phyloP scores from a whole-genome alignment of 2,113 vertebrate genomes.

The Dasypus novemcinctus region DNA sequence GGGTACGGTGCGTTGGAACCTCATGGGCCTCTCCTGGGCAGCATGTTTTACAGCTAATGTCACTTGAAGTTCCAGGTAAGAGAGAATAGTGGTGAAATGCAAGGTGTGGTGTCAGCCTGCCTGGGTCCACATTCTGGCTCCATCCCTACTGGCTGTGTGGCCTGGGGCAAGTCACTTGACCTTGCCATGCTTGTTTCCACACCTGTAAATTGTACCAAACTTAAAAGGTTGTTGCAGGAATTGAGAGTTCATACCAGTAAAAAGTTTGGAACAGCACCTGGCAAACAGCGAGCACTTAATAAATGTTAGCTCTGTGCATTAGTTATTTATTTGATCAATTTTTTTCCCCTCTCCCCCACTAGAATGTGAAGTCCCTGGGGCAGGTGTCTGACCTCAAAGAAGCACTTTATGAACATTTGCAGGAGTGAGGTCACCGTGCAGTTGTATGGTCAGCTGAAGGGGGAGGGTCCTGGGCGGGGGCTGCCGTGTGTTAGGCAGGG shows the following conservation, averaged over 20 bases:
- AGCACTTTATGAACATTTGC: neutral
- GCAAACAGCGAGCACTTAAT: neutral
- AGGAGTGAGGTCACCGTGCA: neutral
- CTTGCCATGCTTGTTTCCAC: neutral
- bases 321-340: neutral
- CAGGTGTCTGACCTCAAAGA: neutral
- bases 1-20: neutral
- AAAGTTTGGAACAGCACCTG: neutral
- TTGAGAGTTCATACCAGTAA: neutral
- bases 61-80: neutral
- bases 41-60: neutral
- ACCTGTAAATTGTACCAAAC: neutral
- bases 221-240: too few species aligned
- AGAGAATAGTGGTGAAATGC: neutral
- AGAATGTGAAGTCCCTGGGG: neutral
- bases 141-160: neutral
- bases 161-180: neutral
- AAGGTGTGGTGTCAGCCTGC: neutral
- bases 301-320: neutral
- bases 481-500: neutral
- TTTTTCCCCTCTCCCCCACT: neutral
- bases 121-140: neutral
- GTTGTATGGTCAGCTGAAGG: neutral
- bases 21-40: rapidly evolving
- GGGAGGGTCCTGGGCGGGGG: neutral